Evolutionary conservation across 2,113 vertebrate species (phyloP).

Genomic region (Pavo muticus): DNA sequence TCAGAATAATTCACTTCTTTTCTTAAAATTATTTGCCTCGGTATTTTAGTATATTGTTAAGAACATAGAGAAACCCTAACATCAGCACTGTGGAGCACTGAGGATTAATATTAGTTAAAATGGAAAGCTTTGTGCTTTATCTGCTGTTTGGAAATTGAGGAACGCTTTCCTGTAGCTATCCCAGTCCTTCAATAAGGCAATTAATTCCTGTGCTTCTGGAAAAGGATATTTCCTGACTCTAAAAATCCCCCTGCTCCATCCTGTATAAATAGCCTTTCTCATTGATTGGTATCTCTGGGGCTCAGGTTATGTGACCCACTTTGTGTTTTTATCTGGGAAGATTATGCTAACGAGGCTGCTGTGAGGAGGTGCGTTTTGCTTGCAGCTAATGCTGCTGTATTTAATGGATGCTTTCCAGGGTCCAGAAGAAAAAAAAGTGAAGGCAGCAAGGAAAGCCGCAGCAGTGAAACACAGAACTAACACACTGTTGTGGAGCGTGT

Average conservation of each 20-base stretch:
- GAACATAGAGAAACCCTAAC: background rate
- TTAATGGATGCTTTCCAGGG: background rate
- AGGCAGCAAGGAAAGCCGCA: background rate
- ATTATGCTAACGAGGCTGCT: background rate
- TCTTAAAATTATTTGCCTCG: background rate
- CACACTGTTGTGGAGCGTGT: background rate
- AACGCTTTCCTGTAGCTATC: background rate
- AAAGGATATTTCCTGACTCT: background rate
- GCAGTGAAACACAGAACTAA: background rate
- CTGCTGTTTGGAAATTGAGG: background rate
- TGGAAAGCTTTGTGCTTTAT: background rate
- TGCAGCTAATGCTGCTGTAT: accelerated
- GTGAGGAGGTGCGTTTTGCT: background rate
- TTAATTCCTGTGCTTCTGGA: background rate
- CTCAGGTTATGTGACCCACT: background rate
- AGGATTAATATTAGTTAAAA: background rate
- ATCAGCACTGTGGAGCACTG: background rate
- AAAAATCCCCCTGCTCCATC: background rate
- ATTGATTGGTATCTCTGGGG: background rate
- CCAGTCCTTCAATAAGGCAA: background rate
- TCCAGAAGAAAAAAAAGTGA: background rate
- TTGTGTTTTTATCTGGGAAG: background rate
- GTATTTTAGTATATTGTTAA: background rate
- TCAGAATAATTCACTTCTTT: background rate
- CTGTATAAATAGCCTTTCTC: background rate